Evolutionary conservation across 2,113 vertebrate species (phyloP).

Genomic region (Peromyscus californicus): DNA sequence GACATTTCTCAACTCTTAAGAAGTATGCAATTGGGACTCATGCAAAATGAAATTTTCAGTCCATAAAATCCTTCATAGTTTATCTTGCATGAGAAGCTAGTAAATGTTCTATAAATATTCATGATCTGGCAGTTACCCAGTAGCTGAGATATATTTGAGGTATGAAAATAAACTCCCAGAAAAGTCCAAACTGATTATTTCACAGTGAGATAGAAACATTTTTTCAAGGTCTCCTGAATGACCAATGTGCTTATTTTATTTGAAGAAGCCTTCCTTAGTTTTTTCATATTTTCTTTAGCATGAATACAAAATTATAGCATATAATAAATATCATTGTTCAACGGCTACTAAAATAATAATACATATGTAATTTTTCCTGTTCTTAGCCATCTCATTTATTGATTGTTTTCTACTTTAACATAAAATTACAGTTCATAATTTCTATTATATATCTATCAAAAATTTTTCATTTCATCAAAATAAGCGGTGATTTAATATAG

Average conservation of each 20-base stretch:
- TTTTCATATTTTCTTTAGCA: not conserved
- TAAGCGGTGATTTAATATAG: not conserved
- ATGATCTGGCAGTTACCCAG: constrained; percentile 43
- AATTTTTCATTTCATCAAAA: not conserved
- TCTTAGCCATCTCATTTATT: not conserved
- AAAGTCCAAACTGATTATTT: constrained; percentile 52
- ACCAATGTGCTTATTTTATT: not conserved
- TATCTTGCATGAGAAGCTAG: constrained; percentile 68
- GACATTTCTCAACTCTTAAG: constrained; percentile 57
- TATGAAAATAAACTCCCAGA: constrained; percentile 62
- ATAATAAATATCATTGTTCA: not conserved
- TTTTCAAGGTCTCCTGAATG: not conserved
- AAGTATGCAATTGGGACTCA: constrained; percentile 44
- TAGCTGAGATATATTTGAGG: constrained; percentile 38
- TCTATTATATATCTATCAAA: not conserved
- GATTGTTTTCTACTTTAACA: not conserved
- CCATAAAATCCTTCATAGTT: constrained; percentile 70
- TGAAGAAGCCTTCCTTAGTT: not conserved
- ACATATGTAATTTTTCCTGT: not conserved
- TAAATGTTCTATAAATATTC: constrained; percentile 75
- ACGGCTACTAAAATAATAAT: not conserved
- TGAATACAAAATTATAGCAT: not conserved
- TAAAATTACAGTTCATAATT: not conserved
- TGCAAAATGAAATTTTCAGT: constrained; percentile 63
- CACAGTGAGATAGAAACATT: not conserved